phyloP scores from a whole-genome alignment of 2,113 vertebrate species.

The Phodopus roborovskii region DNA sequence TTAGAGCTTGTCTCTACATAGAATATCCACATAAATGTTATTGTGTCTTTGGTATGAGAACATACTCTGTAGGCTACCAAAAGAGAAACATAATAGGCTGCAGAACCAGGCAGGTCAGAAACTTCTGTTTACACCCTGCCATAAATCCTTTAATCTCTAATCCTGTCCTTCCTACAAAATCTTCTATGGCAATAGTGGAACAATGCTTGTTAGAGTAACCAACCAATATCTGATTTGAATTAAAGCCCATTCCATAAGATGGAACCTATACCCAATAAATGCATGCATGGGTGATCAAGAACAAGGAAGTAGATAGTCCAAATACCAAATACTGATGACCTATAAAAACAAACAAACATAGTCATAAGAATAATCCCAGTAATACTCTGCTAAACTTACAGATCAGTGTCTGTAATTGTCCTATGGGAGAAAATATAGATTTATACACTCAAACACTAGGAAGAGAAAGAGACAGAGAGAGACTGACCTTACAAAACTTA shows the following conservation, averaged over 20 bases:
- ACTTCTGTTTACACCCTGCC: background rate
- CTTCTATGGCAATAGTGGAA: background rate
- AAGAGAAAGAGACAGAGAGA: too few species aligned
- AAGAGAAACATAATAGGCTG: background rate
- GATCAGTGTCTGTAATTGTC: too few species aligned
- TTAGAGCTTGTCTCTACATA: background rate
- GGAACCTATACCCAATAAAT: too few species aligned
- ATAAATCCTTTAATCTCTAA: background rate
- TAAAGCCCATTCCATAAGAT: background rate
- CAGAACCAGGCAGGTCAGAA: too few species aligned
- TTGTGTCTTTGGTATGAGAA: background rate
- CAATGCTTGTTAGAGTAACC: background rate
- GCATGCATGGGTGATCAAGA: background rate
- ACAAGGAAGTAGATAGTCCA: background rate
- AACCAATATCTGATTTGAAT: background rate
- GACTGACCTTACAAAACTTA: background rate
- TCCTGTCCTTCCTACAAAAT: background rate
- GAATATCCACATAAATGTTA: background rate
- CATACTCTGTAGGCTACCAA: background rate
- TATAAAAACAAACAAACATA: background rate
- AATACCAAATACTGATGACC: background rate
- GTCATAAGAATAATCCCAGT: background rate
- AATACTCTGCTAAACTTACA: background rate
- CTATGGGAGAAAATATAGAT: too few species aligned
- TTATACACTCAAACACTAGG: too few species aligned